Evolutionary conservation across 2,888 invertebrate genomes (phyloP), one percentile per base, ranked within the genome.

Genomic region (Drosophila tanythrix): DNA sequence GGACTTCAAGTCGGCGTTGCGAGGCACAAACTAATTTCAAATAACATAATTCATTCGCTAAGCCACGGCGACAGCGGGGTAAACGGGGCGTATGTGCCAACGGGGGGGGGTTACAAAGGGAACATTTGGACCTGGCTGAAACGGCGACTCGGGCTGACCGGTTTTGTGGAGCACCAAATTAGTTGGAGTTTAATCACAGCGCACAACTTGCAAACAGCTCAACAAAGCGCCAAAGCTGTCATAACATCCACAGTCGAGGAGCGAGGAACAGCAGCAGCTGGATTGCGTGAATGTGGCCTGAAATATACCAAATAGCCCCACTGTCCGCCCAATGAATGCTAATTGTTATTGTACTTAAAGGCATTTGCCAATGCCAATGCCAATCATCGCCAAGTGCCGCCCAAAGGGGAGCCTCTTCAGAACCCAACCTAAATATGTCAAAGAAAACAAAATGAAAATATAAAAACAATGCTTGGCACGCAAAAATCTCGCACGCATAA

Each of bases 1-100:
- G 66, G 43, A 63, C 40, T 62, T 61, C 57, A 59, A 63, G 74
- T 67, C 62, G 69, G 63, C 60, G 77, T 81, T 77, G 79, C 90
- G 64, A 73, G 88, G 68, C 91, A 80, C 92, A 91, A 91, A 92
- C 91, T 92, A 91, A 91, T 91, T 91, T 91, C 92, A 89, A 92
- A 92, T 91, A 92, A 92, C 92, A 91, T 91, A 91, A 91, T 92
- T 91, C 91, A 92, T 92, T 90, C 88, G 89, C 83, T 88, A 86
- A 76, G 87, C 86, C 87, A 70, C 33, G 66, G 62, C 59, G 21
- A 31, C 36, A 13, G 38, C 46, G 69, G 38, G 67, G 64, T 46
- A n/a, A 48, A 25, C 21, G 53, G 66, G 63, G 59, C 62, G 46
- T 59, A 27, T 56, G 51, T 52, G 36, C 25, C 46, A 46, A 46